Evolutionary conservation across 64 coral and sea anemone genomes (phyloP).

Genomic region (Porites australiensis): DNA sequence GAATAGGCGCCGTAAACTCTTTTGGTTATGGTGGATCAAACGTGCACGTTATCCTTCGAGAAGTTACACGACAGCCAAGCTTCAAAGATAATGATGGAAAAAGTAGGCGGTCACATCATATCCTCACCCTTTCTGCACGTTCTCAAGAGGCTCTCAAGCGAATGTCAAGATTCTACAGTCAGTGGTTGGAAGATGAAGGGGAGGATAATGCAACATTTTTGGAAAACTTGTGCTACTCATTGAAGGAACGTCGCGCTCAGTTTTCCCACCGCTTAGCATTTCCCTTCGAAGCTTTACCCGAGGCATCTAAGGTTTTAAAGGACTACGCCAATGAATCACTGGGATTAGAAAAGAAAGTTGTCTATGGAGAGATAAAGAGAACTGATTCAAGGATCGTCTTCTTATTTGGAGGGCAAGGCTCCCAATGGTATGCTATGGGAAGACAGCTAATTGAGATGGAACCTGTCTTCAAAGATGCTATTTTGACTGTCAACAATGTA

Average conservation of each 20-base stretch:
- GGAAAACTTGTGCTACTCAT: slow-evolving; percentile 58
- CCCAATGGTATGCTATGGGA: slow-evolving; percentile 81
- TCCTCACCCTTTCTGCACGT: slow-evolving; percentile 46
- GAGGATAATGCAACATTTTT: not conserved
- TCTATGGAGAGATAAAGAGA: not conserved
- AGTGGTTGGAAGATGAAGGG: slow-evolving; percentile 4
- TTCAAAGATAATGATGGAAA: no score
- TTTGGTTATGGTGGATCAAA: slow-evolving; percentile 78
- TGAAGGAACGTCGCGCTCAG: slow-evolving; percentile 44
- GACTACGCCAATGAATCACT: not conserved
- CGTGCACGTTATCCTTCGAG: slow-evolving; percentile 65
- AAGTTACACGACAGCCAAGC: not conserved
- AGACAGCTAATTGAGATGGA: slow-evolving; percentile 68
- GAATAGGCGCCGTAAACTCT: slow-evolving; percentile 63
- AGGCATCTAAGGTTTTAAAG: slow-evolving; percentile 10
- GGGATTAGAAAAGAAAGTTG: slow-evolving; percentile 42
- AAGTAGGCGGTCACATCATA: not conserved
- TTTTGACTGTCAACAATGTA: slow-evolving; percentile 40
- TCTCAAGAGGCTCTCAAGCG: slow-evolving; percentile 30
- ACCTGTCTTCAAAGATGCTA: slow-evolving; percentile 54
- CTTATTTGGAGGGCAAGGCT: slow-evolving; percentile 88
- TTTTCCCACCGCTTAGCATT: slow-evolving; percentile 48
- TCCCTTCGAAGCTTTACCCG: slow-evolving; percentile 16
- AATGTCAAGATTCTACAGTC: not conserved
- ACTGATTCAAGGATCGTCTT: slow-evolving; percentile 40